A percentile compares a stretch with the other conserved stretches of the same genome.
Evolutionary conservation across 1,140 invertebrate genomes (phyloP).

Genomic region (Aporrectodea caliginosa): DNA sequence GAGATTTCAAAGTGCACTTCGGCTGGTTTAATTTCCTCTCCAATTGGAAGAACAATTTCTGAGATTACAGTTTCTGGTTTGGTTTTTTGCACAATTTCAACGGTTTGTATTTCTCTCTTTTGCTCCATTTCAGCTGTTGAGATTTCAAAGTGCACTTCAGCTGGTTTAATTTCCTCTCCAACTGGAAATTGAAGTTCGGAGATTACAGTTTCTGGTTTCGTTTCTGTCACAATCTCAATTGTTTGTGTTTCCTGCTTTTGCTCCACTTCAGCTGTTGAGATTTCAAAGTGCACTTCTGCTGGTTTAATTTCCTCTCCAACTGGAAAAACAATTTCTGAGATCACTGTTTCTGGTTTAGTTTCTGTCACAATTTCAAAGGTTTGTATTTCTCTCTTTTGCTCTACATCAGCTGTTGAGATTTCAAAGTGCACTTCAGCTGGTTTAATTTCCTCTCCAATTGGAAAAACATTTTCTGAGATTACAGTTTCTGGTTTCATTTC

Average conservation of each 20-base stretch:
- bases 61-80: neutral
- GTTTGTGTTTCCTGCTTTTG: neutral
- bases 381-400: neutral
- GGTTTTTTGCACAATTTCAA: neutral
- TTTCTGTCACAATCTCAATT: neutral
- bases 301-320: constrained; percentile 16
- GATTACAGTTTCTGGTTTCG: neutral
- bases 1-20: constrained; percentile 28
- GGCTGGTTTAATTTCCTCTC: constrained; percentile 22
- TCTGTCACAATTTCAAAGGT: neutral
- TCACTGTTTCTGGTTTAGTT: neutral
- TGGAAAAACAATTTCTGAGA: neutral
- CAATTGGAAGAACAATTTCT: constrained; percentile 9
- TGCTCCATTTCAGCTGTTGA: constrained; percentile 19
- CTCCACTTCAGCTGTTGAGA: constrained; percentile 23
- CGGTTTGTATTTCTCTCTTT: neutral
- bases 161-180: constrained; percentile 16
- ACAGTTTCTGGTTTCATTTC: constrained; percentile 17
- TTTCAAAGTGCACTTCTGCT: constrained; percentile 24
- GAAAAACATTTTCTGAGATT: constrained; percentile 22
- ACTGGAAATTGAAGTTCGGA: neutral
- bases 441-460: constrained; percentile 20
- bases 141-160: constrained; percentile 26
- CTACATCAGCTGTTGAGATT: constrained; percentile 18
- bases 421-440: constrained; percentile 22